Conservation (phyloP, 2,888 invertebrate species). For the Choristoneura rosaceana region DNA sequence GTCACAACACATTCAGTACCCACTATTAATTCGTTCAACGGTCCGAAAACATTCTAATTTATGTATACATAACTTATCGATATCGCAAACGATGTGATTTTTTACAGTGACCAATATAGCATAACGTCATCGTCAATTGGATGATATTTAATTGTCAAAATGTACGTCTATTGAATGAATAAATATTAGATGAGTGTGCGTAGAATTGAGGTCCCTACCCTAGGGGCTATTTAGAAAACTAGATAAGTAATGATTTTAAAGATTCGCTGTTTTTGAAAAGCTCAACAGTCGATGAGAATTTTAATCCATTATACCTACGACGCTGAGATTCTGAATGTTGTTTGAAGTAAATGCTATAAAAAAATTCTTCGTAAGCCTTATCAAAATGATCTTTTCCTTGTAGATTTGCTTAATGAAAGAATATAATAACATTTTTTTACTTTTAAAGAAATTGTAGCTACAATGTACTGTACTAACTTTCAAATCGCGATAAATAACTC, state of each 20-base stretch:
- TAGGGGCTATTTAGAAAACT: not conserved
- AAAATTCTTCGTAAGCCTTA: not conserved
- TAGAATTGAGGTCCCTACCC: not conserved
- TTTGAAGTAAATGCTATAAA: not conserved
- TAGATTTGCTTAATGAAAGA: not conserved
- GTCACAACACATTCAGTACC: conserved; percentile 55
- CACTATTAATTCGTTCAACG: conserved; percentile 25
- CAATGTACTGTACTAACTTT: too few relatives aligned
- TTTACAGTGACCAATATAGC: conserved; percentile 27
- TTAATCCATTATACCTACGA: not conserved
- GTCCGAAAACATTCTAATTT: conserved; percentile 14
- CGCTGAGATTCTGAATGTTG: not conserved
- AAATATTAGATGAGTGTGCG: conserved; percentile 23
- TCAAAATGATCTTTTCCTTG: not conserved
- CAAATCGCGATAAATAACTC: too few relatives aligned
- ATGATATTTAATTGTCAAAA: conserved; percentile 17
- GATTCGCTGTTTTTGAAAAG: too few relatives aligned
- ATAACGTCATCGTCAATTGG: conserved; percentile 4
- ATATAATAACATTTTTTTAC: not conserved
- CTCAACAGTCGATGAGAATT: too few relatives aligned
- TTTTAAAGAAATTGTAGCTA: too few relatives aligned
- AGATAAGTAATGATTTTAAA: not conserved
- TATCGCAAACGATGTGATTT: conserved; percentile 19
- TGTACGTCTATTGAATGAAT: conserved; percentile 20
- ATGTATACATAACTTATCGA: conserved; percentile 1